Base-by-base conservation (phyloP, 2,113 vertebrate species). In the Rhinoderma darwinii region DNA sequence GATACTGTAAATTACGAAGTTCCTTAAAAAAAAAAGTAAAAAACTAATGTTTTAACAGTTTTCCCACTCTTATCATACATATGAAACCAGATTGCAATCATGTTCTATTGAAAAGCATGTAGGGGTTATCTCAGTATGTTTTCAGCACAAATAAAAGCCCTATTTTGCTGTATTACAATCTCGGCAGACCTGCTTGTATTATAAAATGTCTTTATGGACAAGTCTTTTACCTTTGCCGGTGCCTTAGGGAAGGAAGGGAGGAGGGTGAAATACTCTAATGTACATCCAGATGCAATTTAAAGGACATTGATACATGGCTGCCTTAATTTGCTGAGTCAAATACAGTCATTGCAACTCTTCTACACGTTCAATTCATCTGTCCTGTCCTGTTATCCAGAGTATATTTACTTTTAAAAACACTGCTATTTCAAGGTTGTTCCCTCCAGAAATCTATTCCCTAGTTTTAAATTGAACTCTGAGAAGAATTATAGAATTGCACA, bases 321-420 rank as follows among this genome's bases (percentile, higher is more conserved):
- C 66, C 66, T 59, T 86, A 59, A 86, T 86, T 81, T 82, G 77
- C 85, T 80, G 76, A 86, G 85, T 86, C 85, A 86, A 86, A 81
- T 59, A 74, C 50, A 73, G 77, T 81, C 77, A 81, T 82, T 86
- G 66, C 66, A 86, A 81, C 77, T 44, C 44, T 39, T 82, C 37
- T 74, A 56, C 85, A 82, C 78, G 15, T 85, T 85, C 84, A 85
- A 86, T 86, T 86, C 76, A 59, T 86, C 63, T 82, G 77, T 82
- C 85, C 77, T 59, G 35, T 86, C 47, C 66, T 73, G 85, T 86
- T 86, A 86, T 56, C 32, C 66, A 56, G 63, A 72, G 37, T n/a
- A 74, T 81, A 86, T 81, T 81, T 86, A 79, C 75, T 80, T 72
- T 86, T 51, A 43, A 86, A 81, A 86, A 59, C 50, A 74, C 25